Evolutionary conservation across 2,888 invertebrate species (phyloP), one percentile per base, ranked within the genome.

Genomic region (Eudemis profundana): DNA sequence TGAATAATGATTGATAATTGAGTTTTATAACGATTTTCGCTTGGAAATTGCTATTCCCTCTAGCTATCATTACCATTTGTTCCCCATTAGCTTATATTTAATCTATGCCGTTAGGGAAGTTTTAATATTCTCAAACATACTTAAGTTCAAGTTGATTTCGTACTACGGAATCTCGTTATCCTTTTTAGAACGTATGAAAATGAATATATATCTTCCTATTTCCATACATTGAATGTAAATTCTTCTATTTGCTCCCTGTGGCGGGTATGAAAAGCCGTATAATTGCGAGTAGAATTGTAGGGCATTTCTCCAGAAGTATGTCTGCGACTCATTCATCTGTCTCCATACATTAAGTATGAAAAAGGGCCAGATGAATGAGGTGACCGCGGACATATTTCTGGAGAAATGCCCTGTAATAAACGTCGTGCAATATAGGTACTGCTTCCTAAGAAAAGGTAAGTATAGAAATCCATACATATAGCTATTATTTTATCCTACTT

Each of bases 11-110:
- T 21, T 44, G 53, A 19, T 46, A 46, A 46, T 23, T 14, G 49
- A 44, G 42, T 57, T 57, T 64, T 59, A 64, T 33, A 42, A 59
- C 27, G 50, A 27, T 38, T 64, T 12, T 3, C 19, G 57, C 8
- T 62, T 54, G 14, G 27, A 36, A 50, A 46, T 62, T 54, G 44
- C 12, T 50, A 42, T 42, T 44, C 29, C 50, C n/a, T 51, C 19
- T 33, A 51, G 21, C 42, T 23, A 29, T 12, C 12, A n/a, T n/a
- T n/a, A 17, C 54, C 42, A 15, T 27, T 40, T 42, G 27, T 17
- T n/a, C 42, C 44, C 56, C 2, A 27, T 56, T 44, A 27, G 38
- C 7, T n/a, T n/a, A n/a, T n/a, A n/a, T n/a, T n/a, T n/a, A n/a
- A n/a, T n/a, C n/a, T n/a, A n/a, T n/a, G n/a, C n/a, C n/a, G n/a